Base-by-base conservation (phyloP, 2,888 invertebrate species). In the Caenorhabditis macrosperma region DNA sequence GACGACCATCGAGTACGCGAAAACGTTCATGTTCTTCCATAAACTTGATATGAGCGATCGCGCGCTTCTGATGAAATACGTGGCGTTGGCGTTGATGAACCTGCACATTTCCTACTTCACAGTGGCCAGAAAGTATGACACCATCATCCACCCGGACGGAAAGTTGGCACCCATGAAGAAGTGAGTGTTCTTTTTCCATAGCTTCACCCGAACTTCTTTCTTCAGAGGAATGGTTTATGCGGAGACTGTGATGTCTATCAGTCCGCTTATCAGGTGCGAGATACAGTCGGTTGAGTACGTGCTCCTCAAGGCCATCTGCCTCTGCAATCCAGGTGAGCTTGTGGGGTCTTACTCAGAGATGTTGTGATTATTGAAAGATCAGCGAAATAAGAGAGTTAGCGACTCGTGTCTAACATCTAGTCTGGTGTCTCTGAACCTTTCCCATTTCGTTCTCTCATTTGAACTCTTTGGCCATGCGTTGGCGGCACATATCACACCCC, bases 151-250 rank as follows among this genome's bases (percentile, higher is more conserved):
- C 28, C 78, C 78, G 9, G 78, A 78, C 46, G 78, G 78, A 46
- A 59, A 9, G 2, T 10, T 54, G 35, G 50, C 60, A 9, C 64
- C 66, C 15, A 50, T 57, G 52, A 59, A 30, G 46, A 30, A 30
- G 74, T 75, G 38, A 55, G 55, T n/a, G n/a, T n/a, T n/a, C n/a
- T n/a, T n/a, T n/a, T n/a, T 54, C 24, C 20, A 30, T 15, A 57
- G n/a, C 30, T 52, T 7, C 24, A 26, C 38, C 6, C 6, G 2
- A 50, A 15, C 38, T n/a, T 17, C 17, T 4, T 12, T 1, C 69
- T 78, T 54, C 54, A 78, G 77, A 60, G 77, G 77, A 59, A 71
- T 64, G 57, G 77, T 78, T 15, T 78, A 78, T 35, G 48, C 52
- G 0, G 41, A 57, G 30, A 41, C 69, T 3, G 77, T 77, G 17